Evolutionary conservation across 2,888 invertebrate genomes (phyloP).

Genomic region (Stegana nigrithorax): DNA sequence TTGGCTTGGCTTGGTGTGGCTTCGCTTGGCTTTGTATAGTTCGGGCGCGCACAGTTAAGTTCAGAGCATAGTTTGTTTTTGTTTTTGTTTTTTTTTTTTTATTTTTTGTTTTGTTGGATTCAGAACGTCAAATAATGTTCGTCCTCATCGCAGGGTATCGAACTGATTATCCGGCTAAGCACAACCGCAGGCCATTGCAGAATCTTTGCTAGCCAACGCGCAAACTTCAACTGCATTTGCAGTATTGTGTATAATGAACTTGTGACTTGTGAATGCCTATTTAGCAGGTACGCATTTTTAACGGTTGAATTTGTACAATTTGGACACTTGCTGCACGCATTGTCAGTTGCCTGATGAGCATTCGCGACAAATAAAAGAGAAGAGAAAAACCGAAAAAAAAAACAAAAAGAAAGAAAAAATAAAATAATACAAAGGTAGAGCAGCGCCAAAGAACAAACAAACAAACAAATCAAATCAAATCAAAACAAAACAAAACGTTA

Average conservation of each 20-base stretch:
- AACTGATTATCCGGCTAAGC: conserved; percentile 63
- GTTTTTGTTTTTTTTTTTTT: neutral
- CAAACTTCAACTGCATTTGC: conserved; percentile 53
- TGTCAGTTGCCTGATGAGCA: conserved; percentile 56
- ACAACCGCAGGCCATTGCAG: conserved; percentile 65
- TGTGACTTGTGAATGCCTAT: conserved; percentile 48
- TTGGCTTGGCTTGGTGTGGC: neutral
- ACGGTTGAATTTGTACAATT: conserved; percentile 57
- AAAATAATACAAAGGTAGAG: conserved; percentile 7
- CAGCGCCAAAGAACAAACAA: conserved; percentile 33
- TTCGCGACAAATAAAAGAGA: too few relatives aligned
- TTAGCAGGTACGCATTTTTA: conserved; percentile 62
- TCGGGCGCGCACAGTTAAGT: neutral
- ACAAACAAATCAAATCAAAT: conserved; percentile 41
- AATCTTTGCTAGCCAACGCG: conserved; percentile 64
- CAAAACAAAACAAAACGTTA: conserved; percentile 36
- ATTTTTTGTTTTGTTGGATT: neutral
- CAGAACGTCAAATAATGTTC: conserved; percentile 47
- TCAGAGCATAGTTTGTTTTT: neutral
- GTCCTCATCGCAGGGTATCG: conserved; percentile 60
- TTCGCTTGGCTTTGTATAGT: neutral
- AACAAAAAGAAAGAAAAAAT: conserved; percentile 35
- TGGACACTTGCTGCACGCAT: conserved; percentile 46
- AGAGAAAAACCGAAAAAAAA: conserved; percentile 40
- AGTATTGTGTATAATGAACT: conserved; percentile 60